Conservation (phyloP, 2,888 invertebrate genomes). For the Germaria angustata region DNA sequence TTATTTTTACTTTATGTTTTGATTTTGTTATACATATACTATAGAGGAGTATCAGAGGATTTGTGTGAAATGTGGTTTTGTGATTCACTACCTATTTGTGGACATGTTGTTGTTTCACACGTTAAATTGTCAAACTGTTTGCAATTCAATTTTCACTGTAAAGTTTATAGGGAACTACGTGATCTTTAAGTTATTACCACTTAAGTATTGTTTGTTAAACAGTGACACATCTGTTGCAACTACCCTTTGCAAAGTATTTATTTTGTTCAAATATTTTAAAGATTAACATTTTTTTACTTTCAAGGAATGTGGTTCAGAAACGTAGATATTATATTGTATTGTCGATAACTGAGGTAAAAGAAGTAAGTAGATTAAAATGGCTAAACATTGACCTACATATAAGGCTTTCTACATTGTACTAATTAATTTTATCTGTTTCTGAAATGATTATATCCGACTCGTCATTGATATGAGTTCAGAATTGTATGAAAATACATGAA, state of each 20-base stretch:
- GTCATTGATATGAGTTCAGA: too few relatives aligned
- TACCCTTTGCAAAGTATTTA: neutral
- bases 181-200: constrained; percentile 5
- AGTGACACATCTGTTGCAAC: neutral
- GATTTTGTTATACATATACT: neutral
- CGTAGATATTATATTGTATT: neutral
- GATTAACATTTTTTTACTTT: neutral
- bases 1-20: neutral
- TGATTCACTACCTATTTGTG: neutral
- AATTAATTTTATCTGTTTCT: too few relatives aligned
- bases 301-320: neutral
- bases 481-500: too few relatives aligned
- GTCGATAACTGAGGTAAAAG: too few relatives aligned
- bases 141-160: neutral
- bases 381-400: too few relatives aligned
- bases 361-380: too few relatives aligned
- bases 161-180: neutral
- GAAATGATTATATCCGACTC: too few relatives aligned
- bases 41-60: neutral
- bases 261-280: neutral
- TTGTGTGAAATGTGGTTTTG: constrained; percentile 6
- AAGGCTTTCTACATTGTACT: too few relatives aligned
- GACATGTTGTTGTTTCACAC: constrained; percentile 11
- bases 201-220: constrained; percentile 18
- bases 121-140: constrained; percentile 10